Evolutionary conservation across 2,888 invertebrate genomes (phyloP).

Genomic region (Palloptera scutellata): DNA sequence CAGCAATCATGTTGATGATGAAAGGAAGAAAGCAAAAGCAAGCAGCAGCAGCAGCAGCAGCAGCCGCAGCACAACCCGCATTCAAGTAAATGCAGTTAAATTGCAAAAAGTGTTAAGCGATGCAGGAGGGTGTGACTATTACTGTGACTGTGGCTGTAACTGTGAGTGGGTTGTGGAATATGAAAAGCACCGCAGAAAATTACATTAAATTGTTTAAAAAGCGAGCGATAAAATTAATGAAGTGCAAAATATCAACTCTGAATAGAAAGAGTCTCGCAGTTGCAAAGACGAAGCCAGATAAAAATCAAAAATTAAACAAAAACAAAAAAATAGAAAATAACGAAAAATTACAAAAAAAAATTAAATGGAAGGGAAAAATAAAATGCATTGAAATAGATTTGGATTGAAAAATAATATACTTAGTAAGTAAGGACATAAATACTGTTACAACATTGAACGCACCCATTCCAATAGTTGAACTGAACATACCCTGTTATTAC

Average conservation of each 20-base stretch:
- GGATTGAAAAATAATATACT: no score
- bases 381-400: no score
- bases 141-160: not conserved
- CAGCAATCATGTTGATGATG: no score
- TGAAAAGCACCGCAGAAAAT: slow-evolving; percentile 23
- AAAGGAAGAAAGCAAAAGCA: no score
- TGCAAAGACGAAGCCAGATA: not conserved
- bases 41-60: not conserved
- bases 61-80: not conserved
- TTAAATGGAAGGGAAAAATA: no score
- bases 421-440: no score
- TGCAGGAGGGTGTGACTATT: not conserved
- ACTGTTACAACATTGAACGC: no score
- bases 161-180: not conserved
- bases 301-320: not conserved
- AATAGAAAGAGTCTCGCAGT: slow-evolving; percentile 11
- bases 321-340: no score
- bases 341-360: no score
- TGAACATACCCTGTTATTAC: no score
- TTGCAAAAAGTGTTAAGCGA: no score
- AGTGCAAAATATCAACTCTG: slow-evolving; percentile 34
- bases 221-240: slow-evolving; percentile 41
- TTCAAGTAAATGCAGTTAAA: slow-evolving; percentile 9
- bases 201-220: slow-evolving; percentile 39
- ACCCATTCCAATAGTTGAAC: no score